Conservation (phyloP, 2,888 invertebrate species). For the Macrophya annulata region DNA sequence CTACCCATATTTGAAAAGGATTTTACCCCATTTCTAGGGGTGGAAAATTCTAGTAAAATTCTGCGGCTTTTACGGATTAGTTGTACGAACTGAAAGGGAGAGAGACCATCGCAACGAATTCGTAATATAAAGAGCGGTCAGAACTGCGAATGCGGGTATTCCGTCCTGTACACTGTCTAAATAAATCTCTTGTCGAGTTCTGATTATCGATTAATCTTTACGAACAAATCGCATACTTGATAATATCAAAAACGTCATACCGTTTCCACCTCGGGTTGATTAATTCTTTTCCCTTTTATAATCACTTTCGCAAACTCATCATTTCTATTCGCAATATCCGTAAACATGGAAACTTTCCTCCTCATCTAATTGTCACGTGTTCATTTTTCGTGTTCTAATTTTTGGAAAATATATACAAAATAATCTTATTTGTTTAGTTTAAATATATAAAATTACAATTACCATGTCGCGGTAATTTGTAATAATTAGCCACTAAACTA, state of each 20-base stretch:
- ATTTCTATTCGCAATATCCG: neutral
- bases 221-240: neutral
- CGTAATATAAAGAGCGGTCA: neutral
- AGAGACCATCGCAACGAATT: constrained; percentile 9
- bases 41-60: constrained; percentile 21
- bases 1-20: constrained; percentile 48
- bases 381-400: neutral
- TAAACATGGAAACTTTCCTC: neutral
- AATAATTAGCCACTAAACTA: neutral
- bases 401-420: neutral
- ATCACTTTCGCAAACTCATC: neutral
- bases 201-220: constrained; percentile 30
- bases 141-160: constrained; percentile 36
- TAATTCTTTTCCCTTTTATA: neutral
- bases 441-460: neutral
- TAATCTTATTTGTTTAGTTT: neutral
- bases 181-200: neutral
- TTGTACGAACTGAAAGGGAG: constrained; percentile 19
- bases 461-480: neutral
- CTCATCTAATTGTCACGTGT: neutral
- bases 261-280: neutral
- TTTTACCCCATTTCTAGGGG: constrained; percentile 18
- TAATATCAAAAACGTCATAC: constrained; percentile 9
- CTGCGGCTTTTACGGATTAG: constrained; percentile 21
- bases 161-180: constrained; percentile 6